Evolutionary conservation across 2,113 vertebrate species (phyloP), one percentile per base, ranked within the genome.

Genomic region (Corydoras sp.): DNA sequence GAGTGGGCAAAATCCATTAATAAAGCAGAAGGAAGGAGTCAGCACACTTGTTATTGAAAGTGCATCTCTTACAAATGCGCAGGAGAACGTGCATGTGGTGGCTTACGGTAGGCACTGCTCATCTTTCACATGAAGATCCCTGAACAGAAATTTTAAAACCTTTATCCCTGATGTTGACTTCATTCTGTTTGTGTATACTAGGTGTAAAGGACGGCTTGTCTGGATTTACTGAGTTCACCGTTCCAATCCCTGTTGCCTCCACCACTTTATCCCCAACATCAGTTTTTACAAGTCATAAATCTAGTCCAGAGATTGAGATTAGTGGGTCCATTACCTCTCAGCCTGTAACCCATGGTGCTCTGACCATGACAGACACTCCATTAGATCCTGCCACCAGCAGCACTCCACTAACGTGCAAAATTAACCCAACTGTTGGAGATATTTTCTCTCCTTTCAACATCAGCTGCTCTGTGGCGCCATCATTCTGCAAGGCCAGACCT

Each of bases 401-500:
- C 0, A 6, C 9, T 0, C 18, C 72, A 3, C 89, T 89, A 0
- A 69, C 65, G 0, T 96, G 96, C 29, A 72, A 55, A 5, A 80
- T 93, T 54, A 77, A 76, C 11, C 96, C 94, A 0, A 2, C 18
- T 0, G 83, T 86, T 69, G 96, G 95, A 58, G 90, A 92, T 0
- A 75, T 92, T 32, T 84, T 97, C 24, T 91, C 90, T 4, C 76
- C 81, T 0, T 98, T 96, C 76, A 53, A 82, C 32, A 83, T 94
- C 66, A 87, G 82, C 69, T 99, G 96, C 77, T 71, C 76, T 0
- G 0, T 77, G 54, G 32, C 71, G 50, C 73, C 73, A 1, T 81
- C 77, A 62, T 84, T 85, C 30, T 93, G 86, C 82, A 77, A 79
- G 29, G 4, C 15, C 1, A 78, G n/a, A 10, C 65, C 65, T 53